Conservation (phyloP, 2,113 vertebrate species). For the Poeciliopsis occidentalis region DNA sequence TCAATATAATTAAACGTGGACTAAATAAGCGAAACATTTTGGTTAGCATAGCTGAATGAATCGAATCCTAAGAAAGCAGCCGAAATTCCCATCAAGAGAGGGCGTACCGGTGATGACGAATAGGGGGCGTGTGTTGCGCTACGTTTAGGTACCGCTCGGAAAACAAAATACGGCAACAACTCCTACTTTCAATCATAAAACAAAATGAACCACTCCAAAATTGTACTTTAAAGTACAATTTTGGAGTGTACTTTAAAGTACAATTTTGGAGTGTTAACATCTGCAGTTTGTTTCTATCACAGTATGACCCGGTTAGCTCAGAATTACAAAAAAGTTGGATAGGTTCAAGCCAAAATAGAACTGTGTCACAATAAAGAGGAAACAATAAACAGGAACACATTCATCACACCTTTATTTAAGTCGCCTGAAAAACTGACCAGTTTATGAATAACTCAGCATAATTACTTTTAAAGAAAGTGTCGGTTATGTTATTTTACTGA, state of each 20-base stretch:
- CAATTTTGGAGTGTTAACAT: neutral
- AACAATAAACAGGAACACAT: neutral
- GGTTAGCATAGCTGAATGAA: neutral
- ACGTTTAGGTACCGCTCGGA: slow-evolving; percentile 21
- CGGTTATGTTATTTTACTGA: neutral
- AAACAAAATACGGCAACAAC: neutral
- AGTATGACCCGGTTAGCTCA: neutral
- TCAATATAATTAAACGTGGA: too few relatives aligned
- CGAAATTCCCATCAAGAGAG: neutral
- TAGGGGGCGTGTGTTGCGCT: slow-evolving; percentile 33
- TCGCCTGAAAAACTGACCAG: too few relatives aligned
- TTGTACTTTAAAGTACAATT: neutral
- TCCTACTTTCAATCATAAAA: neutral
- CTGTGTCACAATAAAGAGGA: neutral
- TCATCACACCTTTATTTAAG: neutral
- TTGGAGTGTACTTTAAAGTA: too few relatives aligned
- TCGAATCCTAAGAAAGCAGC: neutral
- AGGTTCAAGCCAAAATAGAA: too few relatives aligned
- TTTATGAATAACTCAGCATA: too few relatives aligned
- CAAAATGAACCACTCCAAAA: too few relatives aligned
- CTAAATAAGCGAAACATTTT: too few relatives aligned
- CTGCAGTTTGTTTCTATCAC: neutral
- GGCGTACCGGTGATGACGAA: slow-evolving; percentile 14
- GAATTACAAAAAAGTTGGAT: too few relatives aligned
- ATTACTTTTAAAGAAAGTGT: too few relatives aligned